Base-by-base conservation (phyloP, 2,888 invertebrate species). In the Slavum lentiscoides region DNA sequence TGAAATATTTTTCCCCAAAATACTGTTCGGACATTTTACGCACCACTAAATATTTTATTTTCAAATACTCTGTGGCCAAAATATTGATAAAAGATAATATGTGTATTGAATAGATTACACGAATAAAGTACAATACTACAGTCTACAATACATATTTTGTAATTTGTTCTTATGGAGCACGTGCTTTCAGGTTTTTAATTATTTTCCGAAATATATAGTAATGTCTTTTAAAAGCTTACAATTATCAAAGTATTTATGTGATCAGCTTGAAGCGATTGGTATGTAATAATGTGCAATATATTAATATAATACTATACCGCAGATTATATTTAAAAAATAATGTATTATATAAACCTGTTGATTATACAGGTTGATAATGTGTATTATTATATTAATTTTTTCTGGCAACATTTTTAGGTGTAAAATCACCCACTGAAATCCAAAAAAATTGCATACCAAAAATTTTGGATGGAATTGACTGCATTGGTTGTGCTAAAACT, bases 401-500 rank as follows among this genome's bases (percentile, higher is more conserved):
- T 13, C 43, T 49, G 7, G 8, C 13, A 30, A 30, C 55, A 49
- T 68, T 53, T 49, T 74, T 19, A 94, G 94, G 94, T 82, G 89
- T 95, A 11, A 92, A 89, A 85, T 88, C 88, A 70, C 94, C 95
- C 15, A 95, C 95, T 2, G 91, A 92, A 0, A 94, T 96, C 82
- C 96, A 96, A 86, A 87, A 89, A 84, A 91, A 92, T 83, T 95
- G 95, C 85, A 92, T 96, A 85, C 91, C 94, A 7, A 88, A 89
- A 83, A 94, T 96, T 84, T 86, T 96, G 61, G 85, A 88, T 82
- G 96, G 96, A 0, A 88, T 90, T 84, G 95, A 98, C 88, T 96
- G 96, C 84, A 93, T 99, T 83, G 98, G 97, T 13, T 96, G 96
- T 84, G 97, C 98, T 0, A 97, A 98, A 87, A 99, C 98, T 13